A percentile compares a stretch with the other conserved stretches of the same genome.
These are phyloP conservation scores for Heliangelus exortis DNA, from an alignment of 2,797 vertebrate species.

Conservation along the genomic window DNA sequence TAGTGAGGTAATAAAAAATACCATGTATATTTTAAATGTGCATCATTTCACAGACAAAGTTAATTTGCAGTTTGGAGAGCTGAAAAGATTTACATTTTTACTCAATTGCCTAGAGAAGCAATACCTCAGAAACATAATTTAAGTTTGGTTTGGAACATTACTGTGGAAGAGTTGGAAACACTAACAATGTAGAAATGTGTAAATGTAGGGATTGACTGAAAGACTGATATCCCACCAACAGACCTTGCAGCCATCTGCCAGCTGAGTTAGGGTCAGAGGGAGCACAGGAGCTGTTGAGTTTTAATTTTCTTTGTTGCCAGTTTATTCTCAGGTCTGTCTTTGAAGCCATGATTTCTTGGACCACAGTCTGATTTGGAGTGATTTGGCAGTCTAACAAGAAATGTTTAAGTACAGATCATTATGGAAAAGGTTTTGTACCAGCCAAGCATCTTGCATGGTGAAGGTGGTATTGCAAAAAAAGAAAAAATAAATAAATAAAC, in stretches of 20 bases:
- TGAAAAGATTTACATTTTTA: background rate
- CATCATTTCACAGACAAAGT: background rate
- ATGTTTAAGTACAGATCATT: background rate
- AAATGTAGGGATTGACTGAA: background rate
- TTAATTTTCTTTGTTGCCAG: background rate
- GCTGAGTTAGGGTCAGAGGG: background rate
- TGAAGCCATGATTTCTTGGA: background rate
- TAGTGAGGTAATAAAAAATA: background rate
- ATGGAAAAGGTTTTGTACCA: background rate
- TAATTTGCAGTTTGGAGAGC: background rate
- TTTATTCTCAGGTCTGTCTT: background rate
- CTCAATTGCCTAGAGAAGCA: background rate
- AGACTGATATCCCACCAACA: background rate
- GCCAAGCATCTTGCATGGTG: background rate
- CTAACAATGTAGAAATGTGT: background rate
- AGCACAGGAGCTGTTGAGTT: background rate
- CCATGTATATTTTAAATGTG: background rate
- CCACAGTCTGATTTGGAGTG: background rate
- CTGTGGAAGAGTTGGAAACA: background rate
- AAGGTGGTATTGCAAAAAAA: background rate
- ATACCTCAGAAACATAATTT: background rate
- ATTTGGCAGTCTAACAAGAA: background rate
- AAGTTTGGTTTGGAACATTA: background rate
- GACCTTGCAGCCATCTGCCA: accelerated
- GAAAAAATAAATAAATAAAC: too few species aligned